These are phyloP conservation scores for Macrophya annulata DNA, from an alignment of 2,888 invertebrate species.

Conservation along the genomic window DNA sequence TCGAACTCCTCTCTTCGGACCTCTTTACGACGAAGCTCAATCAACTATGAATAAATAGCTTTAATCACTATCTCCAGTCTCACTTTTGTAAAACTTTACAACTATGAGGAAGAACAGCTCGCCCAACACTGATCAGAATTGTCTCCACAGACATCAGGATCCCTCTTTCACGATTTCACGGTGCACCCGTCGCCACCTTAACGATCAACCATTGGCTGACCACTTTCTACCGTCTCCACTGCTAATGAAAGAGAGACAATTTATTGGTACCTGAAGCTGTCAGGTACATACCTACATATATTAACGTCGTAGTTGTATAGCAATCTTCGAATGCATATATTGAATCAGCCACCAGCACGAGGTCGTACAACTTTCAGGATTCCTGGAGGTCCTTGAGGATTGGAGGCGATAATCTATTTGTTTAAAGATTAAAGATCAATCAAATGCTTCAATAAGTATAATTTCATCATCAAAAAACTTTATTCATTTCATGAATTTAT, in stretches of 20 bases:
- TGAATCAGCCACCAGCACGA: neutral
- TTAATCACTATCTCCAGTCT: slow-evolving; percentile 15
- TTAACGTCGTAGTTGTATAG: neutral
- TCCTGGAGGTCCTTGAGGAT: neutral
- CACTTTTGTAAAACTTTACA: slow-evolving; percentile 49
- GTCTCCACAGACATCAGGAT: slow-evolving; percentile 40
- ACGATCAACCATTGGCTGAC: slow-evolving; percentile 73
- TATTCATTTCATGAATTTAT: neutral
- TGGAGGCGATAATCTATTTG: neutral
- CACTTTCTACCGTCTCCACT: slow-evolving; percentile 73
- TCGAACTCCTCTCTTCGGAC: slow-evolving; percentile 17
- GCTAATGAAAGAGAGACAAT: slow-evolving; percentile 66
- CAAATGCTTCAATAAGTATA: neutral
- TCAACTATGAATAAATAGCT: neutral
- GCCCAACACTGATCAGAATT: slow-evolving; percentile 57
- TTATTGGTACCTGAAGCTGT: slow-evolving; percentile 51
- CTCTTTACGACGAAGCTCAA: slow-evolving; percentile 1
- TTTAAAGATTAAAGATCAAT: slow-evolving; percentile 11
- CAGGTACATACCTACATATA: slow-evolving; percentile 31
- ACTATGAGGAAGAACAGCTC: slow-evolving; percentile 62
- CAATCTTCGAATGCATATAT: slow-evolving; percentile 11
- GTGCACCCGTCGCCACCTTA: slow-evolving; percentile 59
- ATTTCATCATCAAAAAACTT: neutral
- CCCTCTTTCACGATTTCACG: slow-evolving; percentile 60
- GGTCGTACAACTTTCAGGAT: slow-evolving; percentile 11